Evolutionary conservation across 2,888 invertebrate species (phyloP), one percentile per base, ranked within the genome.

Genomic region (Dynastes tityus): DNA sequence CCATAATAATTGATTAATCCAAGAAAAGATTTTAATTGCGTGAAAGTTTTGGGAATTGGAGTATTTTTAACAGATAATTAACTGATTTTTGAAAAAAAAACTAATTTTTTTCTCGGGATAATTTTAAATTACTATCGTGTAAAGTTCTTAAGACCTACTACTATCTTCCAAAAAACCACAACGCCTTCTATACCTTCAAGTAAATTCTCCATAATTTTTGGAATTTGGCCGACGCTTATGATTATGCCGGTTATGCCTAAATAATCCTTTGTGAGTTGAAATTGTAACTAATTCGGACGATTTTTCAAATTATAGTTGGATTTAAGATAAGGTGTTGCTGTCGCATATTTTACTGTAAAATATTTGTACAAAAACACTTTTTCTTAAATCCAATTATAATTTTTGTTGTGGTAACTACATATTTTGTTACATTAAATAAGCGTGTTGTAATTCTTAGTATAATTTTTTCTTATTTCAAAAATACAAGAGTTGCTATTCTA

Each of bases 141-240:
- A 77, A 77, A 11, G 29, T 32, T 13, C 53, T 22, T 37, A 77
- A 37, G 0, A 37, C 71, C 53, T 2, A 71, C 37, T 13, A 13
- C 51, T 51, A 22, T 22, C 22, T n/a, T 51, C 53, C 22, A 63
- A 11, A 63, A 63, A 22, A 16, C 9, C 6, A 22, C 58, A 8
- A 58, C n/a, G n/a, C 58, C 58, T 16, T 58, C 22, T 16, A 67
- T 32, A 37, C 67, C 37, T 5, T 11, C 67, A 9, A 67, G 27
- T 67, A 40, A 16, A 16, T 13, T 8, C 3, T 85, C 84, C 84
- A 88, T 87, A 0, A 84, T 78, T 83, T 82, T 82, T 88, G 86
- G 77, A 88, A 87, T 76, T 86, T 85, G 2, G 84, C 84, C 0
- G 86, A 85, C 2, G 84, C 86, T 40, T 82, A 84, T 4, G 84